Conservation (phyloP, 2,113 vertebrate species). For the Hirundichthys speculiger region DNA sequence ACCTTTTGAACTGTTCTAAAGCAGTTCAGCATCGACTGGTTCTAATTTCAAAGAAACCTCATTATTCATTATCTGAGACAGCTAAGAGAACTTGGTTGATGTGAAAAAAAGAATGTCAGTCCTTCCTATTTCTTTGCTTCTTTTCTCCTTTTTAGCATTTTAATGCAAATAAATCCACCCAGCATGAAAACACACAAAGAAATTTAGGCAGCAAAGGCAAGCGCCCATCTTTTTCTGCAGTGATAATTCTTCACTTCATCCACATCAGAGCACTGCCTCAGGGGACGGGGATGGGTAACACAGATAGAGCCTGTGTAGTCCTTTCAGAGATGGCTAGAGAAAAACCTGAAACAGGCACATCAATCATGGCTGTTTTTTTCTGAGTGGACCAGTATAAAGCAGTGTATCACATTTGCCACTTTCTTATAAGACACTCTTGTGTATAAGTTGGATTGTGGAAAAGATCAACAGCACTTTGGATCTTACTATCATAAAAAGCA, state of each 20-base stretch:
- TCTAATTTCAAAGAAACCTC: conserved; percentile 6
- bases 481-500: not conserved
- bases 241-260: conserved; percentile 61
- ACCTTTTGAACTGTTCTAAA: not conserved
- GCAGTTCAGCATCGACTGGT: conserved; percentile 1
- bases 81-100: not conserved
- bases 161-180: conserved; percentile 28
- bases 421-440: conserved; percentile 1
- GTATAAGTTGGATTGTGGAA: not conserved
- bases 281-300: conserved; percentile 49
- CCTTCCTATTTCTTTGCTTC: not conserved
- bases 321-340: conserved; percentile 31
- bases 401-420: conserved; percentile 35
- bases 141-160: not conserved
- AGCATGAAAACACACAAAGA: conserved; percentile 11
- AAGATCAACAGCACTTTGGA: not conserved
- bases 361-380: conserved; percentile 26
- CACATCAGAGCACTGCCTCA: conserved; percentile 64
- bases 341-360: conserved; percentile 42
- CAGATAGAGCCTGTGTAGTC: conserved; percentile 51
- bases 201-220: conserved; percentile 39
- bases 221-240: conserved; percentile 41
- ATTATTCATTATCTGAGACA: conserved; percentile 15
- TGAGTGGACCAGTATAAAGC: conserved; percentile 18
- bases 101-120: conserved; percentile 4